Conservation (phyloP, 2,113 vertebrate species). For the Empidonax alnorum region DNA sequence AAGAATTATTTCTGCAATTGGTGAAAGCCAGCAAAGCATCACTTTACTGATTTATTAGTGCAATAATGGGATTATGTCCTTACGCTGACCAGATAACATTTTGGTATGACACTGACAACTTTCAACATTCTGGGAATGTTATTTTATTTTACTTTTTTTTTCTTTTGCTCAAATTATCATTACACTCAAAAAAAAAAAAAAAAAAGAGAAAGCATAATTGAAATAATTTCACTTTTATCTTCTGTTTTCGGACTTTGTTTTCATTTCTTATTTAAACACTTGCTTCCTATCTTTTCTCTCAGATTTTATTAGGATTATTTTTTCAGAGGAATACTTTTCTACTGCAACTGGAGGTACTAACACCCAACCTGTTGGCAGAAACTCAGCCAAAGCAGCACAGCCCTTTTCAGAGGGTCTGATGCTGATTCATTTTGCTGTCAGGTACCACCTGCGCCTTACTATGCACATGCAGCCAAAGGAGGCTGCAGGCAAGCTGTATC, state of each 20-base stretch:
- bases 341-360: rapidly evolving
- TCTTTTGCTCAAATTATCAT: neutral
- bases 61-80: neutral
- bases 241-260: neutral
- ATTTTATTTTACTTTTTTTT: neutral
- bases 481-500: neutral
- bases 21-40: neutral
- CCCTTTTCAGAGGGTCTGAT: neutral
- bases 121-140: neutral
- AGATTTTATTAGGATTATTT: neutral
- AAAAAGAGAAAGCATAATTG: neutral
- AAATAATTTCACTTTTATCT: neutral
- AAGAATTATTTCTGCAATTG: neutral
- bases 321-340: neutral
- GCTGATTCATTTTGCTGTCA: neutral
- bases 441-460: neutral
- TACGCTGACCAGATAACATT: neutral
- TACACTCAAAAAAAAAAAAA: neutral
- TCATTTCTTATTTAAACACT: neutral
- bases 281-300: neutral
- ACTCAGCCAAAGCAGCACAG: neutral
- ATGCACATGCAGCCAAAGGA: neutral
- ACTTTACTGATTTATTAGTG: neutral
- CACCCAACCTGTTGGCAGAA: neutral
- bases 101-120: neutral